Conservation (phyloP, 2,113 vertebrate species). For the Bagarius yarrelli region DNA sequence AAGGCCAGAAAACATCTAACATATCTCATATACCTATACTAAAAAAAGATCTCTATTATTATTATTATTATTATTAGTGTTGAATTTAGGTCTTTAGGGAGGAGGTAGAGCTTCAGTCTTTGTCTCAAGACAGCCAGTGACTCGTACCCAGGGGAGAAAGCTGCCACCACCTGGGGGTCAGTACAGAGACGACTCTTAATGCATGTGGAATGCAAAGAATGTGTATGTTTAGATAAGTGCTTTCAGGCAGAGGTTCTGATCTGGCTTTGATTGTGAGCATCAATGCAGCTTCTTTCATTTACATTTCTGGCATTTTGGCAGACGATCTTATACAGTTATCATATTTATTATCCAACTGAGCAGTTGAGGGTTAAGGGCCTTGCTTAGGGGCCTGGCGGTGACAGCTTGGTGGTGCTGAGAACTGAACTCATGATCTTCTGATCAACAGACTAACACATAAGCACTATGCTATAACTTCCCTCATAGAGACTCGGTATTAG, state of each 20-base stretch:
- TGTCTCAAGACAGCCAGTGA: neutral
- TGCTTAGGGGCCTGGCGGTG: too few relatives aligned
- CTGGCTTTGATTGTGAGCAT: neutral
- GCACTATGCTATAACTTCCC: too few relatives aligned
- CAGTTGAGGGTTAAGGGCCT: too few relatives aligned
- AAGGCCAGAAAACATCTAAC: too few relatives aligned
- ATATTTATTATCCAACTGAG: too few relatives aligned
- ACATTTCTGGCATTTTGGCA: too few relatives aligned
- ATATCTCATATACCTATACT: neutral
- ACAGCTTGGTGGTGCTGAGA: too few relatives aligned
- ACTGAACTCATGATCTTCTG: too few relatives aligned
- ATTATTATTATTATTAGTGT: neutral
- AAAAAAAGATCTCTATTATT: neutral
- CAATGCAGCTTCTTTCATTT: too few relatives aligned
- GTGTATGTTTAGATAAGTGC: neutral
- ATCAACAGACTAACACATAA: too few relatives aligned
- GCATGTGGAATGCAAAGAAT: neutral
- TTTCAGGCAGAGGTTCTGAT: neutral
- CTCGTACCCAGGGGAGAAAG: neutral
- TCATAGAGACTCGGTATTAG: too few relatives aligned
- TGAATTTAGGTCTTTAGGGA: neutral
- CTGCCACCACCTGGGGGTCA: neutral
- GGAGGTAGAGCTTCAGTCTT: neutral
- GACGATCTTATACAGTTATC: too few relatives aligned
- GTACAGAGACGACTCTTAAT: neutral